Evolutionary conservation across 2,113 vertebrate genomes (phyloP).

Genomic region (Mugil cephalus): DNA sequence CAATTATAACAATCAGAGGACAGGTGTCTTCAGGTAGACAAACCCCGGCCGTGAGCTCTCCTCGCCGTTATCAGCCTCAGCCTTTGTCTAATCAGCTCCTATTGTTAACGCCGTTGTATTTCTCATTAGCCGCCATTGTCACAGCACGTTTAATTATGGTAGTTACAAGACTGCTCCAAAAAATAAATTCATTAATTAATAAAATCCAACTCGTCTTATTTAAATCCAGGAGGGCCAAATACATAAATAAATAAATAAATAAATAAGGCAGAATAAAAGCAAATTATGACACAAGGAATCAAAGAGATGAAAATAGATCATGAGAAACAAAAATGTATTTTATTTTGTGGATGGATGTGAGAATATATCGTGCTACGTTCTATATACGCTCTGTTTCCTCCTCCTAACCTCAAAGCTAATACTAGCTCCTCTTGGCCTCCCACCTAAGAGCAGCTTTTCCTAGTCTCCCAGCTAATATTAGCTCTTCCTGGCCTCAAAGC

Average conservation of each 20-base stretch:
- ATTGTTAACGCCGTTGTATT: constrained; percentile 94
- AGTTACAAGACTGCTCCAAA: constrained; percentile 91
- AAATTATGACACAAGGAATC: not conserved
- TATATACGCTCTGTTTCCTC: too few species aligned
- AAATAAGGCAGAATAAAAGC: constrained; percentile 22
- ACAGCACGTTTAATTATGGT: constrained; percentile 93
- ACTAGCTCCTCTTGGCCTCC: too few species aligned
- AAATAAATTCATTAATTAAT: constrained; percentile 83
- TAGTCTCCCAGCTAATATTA: too few species aligned
- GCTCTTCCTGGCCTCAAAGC: too few species aligned
- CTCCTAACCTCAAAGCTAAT: too few species aligned
- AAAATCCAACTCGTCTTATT: constrained; percentile 54
- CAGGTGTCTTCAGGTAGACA: constrained; percentile 75
- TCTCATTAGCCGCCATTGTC: constrained; percentile 95
- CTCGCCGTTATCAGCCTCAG: constrained; percentile 54
- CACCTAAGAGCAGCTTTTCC: too few species aligned
- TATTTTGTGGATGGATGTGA: too few species aligned
- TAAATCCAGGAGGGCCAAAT: constrained; percentile 13
- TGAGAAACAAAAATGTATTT: constrained; percentile 63
- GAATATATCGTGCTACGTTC: too few species aligned
- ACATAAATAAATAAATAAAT: too few species aligned
- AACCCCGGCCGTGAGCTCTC: constrained; percentile 33
- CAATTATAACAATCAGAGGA: constrained; percentile 60
- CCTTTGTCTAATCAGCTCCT: constrained; percentile 85
- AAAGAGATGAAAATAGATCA: constrained; percentile 54